Base-by-base conservation (phyloP, 2,113 vertebrate species). In the Catharus fuscescens region DNA sequence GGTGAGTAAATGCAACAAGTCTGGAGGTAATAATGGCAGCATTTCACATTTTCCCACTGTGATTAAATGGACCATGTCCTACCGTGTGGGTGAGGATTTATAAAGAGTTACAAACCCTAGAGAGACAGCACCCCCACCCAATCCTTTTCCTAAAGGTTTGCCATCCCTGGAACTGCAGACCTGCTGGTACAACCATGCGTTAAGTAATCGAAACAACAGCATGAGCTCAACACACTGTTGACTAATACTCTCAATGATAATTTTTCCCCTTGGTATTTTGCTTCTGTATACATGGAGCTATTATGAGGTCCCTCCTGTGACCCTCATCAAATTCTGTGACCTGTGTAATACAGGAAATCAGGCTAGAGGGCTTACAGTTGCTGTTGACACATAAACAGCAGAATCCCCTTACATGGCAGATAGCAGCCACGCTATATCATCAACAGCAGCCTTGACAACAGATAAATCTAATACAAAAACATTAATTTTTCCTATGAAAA, bases 291-390 rank as follows among this genome's bases (percentile, higher is more conserved):
- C 28, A 31, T 8, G 59, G 26, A 87, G 36, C 36, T 91, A 77
- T 79, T 91, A 94, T 44, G 23, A 28, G 52, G 82, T 66, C 56
- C 56, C 60, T 92, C 79, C 64, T 67, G 52, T 80, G 71, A 80
- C 85, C 90, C 42, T 90, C 67, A 85, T 92, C 88, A 90, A 83
- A 71, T 86, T 88, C 94, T 78, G 72, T 92, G 62, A 76, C 81
- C 92, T 88, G 44, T 80, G 67, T 95, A 94, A 94, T 82, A 82
- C 28, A 83, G 64, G 76, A 94, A 91, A 82, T 77, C 64, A 74
- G 56, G 61, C 52, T 92, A 71, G 66, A 87, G 62, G 60, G n/a
- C 34, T 88, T 83, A 56, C 47, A 59, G 67, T 80, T 86, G 47
- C 76, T 86, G 52, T 62, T 90, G 82, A 80, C 36, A 59, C 72